These are phyloP conservation scores for Mesembrinibis cayennensis DNA, from an alignment of 2,113 vertebrate genomes.

Conservation along the genomic window DNA sequence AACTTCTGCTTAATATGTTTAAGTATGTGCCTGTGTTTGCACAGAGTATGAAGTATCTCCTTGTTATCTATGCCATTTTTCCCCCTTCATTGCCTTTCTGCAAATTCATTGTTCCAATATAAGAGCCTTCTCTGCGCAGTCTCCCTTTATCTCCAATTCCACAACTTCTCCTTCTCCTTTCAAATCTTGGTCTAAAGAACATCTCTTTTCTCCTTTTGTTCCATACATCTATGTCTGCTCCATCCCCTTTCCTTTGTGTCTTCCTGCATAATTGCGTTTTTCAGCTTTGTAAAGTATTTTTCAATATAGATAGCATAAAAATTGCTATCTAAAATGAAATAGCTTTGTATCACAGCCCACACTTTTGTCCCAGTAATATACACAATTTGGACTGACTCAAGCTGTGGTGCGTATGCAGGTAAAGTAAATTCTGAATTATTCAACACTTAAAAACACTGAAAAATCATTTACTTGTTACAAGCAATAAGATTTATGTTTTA, in stretches of 20 bases:
- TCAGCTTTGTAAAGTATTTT: slow-evolving; percentile 12
- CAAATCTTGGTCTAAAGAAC: slow-evolving; percentile 4
- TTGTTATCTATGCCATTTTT: neutral
- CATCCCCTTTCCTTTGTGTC: neutral
- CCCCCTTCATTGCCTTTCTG: neutral
- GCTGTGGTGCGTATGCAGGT: slow-evolving; percentile 3
- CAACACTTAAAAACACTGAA: slow-evolving; percentile 56
- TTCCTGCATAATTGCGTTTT: neutral
- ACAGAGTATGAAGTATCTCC: neutral
- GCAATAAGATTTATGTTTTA: slow-evolving; percentile 27
- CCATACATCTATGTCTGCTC: neutral
- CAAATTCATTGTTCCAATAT: neutral
- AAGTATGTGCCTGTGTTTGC: neutral
- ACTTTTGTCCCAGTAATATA: neutral
- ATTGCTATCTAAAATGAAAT: slow-evolving; percentile 17
- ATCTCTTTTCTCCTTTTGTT: neutral
- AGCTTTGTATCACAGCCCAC: neutral
- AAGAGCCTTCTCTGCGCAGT: neutral
- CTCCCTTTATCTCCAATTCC: neutral
- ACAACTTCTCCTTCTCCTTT: neutral
- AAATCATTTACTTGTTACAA: slow-evolving; percentile 57
- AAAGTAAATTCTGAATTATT: slow-evolving; percentile 65
- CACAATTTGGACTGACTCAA: slow-evolving; percentile 10
- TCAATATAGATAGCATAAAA: slow-evolving; percentile 12
- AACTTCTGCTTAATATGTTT: neutral